Evolutionary conservation across 2,888 invertebrate species (phyloP).

Genomic region (Oligia latruncula): DNA sequence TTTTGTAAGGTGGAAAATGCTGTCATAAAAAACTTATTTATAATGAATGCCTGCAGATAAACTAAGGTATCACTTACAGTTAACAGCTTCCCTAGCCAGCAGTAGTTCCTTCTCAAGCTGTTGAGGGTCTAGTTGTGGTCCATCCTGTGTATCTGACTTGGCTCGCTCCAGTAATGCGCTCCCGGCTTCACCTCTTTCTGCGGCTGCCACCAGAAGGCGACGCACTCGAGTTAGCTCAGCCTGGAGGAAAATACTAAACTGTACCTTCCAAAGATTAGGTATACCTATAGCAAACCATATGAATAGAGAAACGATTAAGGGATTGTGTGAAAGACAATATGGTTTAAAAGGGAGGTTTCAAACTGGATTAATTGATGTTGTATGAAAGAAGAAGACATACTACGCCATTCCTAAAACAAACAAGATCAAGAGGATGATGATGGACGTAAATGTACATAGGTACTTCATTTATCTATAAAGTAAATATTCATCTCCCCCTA

Average conservation of each 20-base stretch:
- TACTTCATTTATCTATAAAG: neutral
- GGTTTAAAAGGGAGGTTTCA: neutral
- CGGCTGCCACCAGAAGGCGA: slow-evolving; percentile 91
- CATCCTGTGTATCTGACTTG: slow-evolving; percentile 82
- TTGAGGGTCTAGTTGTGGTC: slow-evolving; percentile 88
- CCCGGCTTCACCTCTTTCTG: slow-evolving; percentile 90
- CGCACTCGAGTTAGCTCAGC: slow-evolving; percentile 93
- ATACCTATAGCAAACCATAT: neutral
- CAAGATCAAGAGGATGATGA: neutral
- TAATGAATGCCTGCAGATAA: neutral
- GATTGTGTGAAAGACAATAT: neutral
- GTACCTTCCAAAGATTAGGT: neutral
- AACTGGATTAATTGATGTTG: neutral
- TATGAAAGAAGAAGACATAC: no score
- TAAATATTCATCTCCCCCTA: no score
- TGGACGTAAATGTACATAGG: no score
- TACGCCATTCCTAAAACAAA: neutral
- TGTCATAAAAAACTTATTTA: neutral
- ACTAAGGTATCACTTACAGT: slow-evolving; percentile 78
- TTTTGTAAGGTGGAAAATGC: neutral
- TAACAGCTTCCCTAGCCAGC: slow-evolving; percentile 94
- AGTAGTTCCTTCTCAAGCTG: slow-evolving; percentile 93
- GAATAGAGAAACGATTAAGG: neutral
- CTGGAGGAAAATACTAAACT: slow-evolving; percentile 74
- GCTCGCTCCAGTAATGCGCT: slow-evolving; percentile 88